Evolutionary conservation across 1,140 invertebrate genomes (phyloP).

Genomic region (Drosophila subpulchrella): DNA sequence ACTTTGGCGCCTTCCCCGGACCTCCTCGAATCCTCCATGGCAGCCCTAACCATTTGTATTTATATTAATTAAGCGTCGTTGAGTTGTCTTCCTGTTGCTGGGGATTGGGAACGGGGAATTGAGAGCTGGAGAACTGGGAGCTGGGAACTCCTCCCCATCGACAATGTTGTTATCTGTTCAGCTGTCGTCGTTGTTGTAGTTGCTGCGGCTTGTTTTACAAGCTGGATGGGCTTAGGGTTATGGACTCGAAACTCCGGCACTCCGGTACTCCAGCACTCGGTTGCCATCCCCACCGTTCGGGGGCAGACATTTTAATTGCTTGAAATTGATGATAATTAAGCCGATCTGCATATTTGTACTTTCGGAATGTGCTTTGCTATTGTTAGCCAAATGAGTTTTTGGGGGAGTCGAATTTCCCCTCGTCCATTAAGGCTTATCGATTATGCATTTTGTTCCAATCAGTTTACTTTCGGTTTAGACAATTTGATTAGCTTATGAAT

Average conservation of each 20-base stretch:
- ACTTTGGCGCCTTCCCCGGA: constrained; percentile 58
- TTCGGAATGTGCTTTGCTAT: constrained; percentile 53
- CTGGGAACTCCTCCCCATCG: constrained; percentile 36
- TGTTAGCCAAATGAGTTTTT: constrained; percentile 67
- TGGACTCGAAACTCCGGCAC: constrained; percentile 23
- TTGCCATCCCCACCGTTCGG: constrained; percentile 10
- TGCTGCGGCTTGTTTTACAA: constrained; percentile 74
- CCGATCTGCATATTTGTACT: constrained; percentile 79
- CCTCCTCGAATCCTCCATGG: constrained; percentile 6
- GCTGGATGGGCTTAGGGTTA: constrained; percentile 62
- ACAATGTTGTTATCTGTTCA: constrained; percentile 74
- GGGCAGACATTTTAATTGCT: constrained; percentile 79
- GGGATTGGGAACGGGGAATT: background rate
- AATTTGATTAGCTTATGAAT: constrained; percentile 43
- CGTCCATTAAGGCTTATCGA: constrained; percentile 62
- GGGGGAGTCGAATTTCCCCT: constrained; percentile 5
- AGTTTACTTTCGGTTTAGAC: constrained; percentile 47
- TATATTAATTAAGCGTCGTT: constrained; percentile 82
- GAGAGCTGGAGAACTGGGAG: background rate
- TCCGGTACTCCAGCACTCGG: background rate
- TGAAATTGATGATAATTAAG: constrained; percentile 81
- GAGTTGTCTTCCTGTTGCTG: constrained; percentile 72
- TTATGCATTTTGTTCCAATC: constrained; percentile 67
- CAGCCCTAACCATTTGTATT: constrained; percentile 64
- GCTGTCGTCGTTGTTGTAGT: constrained; percentile 69